Evolutionary conservation across 2,888 invertebrate genomes (phyloP).

Genomic region (Heliconius erato): DNA sequence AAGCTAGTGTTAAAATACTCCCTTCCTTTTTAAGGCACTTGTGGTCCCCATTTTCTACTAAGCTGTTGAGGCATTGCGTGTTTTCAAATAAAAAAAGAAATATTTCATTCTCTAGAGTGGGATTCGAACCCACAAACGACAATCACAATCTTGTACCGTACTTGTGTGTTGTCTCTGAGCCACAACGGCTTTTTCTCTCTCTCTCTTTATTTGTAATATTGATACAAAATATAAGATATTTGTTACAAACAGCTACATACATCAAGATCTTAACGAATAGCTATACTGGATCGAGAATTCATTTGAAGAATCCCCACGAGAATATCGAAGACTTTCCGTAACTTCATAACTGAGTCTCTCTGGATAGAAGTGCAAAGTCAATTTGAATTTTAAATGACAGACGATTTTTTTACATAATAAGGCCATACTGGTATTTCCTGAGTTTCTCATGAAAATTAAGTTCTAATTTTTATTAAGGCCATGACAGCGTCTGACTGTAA

Average conservation of each 20-base stretch:
- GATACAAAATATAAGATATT: not conserved
- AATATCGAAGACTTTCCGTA: slow-evolving; percentile 15
- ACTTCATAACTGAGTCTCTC: slow-evolving; percentile 13
- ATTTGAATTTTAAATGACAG: slow-evolving; percentile 20
- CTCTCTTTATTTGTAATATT: not conserved
- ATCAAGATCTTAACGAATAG: not conserved
- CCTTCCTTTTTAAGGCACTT: too few species aligned
- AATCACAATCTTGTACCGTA: too few species aligned
- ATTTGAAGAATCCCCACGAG: not conserved
- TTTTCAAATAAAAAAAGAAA: too few species aligned
- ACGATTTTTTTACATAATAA: not conserved
- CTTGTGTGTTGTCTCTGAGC: too few species aligned
- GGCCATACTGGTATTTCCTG: not conserved
- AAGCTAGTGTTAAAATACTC: too few species aligned
- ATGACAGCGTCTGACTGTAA: too few species aligned
- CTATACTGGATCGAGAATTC: not conserved
- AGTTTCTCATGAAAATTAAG: not conserved
- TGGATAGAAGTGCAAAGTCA: slow-evolving; percentile 2
- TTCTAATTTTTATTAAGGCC: too few species aligned
- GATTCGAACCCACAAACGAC: too few species aligned
- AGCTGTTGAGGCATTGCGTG: too few species aligned
- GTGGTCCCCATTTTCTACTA: too few species aligned
- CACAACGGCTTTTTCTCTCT: not conserved
- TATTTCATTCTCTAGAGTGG: too few species aligned
- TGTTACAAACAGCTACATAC: not conserved